Base-by-base conservation (phyloP, 2,797 vertebrate species). In the Heterohyrax brucei region DNA sequence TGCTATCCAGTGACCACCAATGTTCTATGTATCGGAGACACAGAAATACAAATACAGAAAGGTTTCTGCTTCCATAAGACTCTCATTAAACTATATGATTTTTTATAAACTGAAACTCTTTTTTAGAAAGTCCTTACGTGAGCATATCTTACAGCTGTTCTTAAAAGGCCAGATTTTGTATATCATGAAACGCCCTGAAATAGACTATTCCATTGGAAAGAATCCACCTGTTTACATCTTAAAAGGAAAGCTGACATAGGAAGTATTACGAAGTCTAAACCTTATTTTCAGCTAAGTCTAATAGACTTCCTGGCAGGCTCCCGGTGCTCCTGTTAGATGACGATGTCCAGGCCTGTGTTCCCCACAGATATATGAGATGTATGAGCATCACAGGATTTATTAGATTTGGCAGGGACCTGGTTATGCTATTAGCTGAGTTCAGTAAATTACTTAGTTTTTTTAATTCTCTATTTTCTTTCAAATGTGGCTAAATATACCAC, bases 391-490 rank as follows among this genome's bases (percentile, higher is more conserved):
- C 16, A 4, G 44, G 24, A 30, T 44, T 91, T 24, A 46, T 39
- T 30, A 18, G 22, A 77, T 91, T 93, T 95, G 10, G 1, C 10
- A 92, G 59, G 46, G 8, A 78, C 33, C 33, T 75, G n/a, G 30
- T 4, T 87, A 13, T 76, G 1, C 18, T 94, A 12, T 89, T 83
- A 72, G 28, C 28, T 50, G 30, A 94, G 33, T 85, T 93, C 26
- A 96, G 28, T 44, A 76, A 70, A 62, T 66, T 7, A 79, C 6
- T 84, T 70, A 21, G 12, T 33, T 12, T 76, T 82, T 82, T 66
- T 68, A 7, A n/a, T 89, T 86, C 12, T 85, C 22, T 24, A 18
- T 95, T 89, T 21, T 2, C 19, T 91, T 94, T 30, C 28, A 94
- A 85, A 75, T 90, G 26, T 88, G 39, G 33, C 75, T 48, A 76